Conservation (phyloP, 2,888 invertebrate genomes). For the Leptura quadrifasciata region DNA sequence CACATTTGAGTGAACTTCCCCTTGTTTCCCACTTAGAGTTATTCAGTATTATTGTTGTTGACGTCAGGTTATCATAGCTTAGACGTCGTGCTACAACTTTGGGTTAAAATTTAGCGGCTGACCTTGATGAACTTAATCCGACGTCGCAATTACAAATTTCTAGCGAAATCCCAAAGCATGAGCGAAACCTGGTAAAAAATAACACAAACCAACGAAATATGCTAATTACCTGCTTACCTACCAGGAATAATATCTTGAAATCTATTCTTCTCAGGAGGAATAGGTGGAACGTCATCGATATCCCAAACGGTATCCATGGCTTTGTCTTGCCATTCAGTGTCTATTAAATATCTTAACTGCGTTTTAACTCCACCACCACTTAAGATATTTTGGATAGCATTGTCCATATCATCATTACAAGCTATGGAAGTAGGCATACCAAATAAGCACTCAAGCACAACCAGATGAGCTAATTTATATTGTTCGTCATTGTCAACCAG, state of each 20-base stretch:
- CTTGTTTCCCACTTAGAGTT: too few relatives aligned
- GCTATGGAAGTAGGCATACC: slow-evolving; percentile 68
- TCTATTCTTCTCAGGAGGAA: slow-evolving; percentile 69
- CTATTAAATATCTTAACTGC: slow-evolving; percentile 69
- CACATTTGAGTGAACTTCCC: too few relatives aligned
- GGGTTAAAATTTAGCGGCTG: too few relatives aligned
- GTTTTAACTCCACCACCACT: slow-evolving; percentile 61
- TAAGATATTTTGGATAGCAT: slow-evolving; percentile 62
- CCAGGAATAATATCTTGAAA: slow-evolving; percentile 70
- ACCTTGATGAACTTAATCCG: too few relatives aligned
- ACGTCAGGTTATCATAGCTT: too few relatives aligned
- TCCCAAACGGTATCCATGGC: slow-evolving; percentile 66
- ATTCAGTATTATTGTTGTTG: too few relatives aligned
- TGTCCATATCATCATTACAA: slow-evolving; percentile 68
- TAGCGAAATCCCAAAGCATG: too few relatives aligned
- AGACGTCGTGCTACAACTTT: too few relatives aligned
- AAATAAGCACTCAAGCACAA: slow-evolving; percentile 72
- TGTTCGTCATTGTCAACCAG: slow-evolving; percentile 73
- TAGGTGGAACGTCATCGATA: slow-evolving; percentile 43
- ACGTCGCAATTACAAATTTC: too few relatives aligned
- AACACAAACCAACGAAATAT: too few relatives aligned
- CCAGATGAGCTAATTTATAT: slow-evolving; percentile 73
- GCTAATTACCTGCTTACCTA: slow-evolving; percentile 57
- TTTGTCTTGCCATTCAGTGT: slow-evolving; percentile 72
- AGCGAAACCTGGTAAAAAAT: too few relatives aligned